These are phyloP conservation scores for Drosophila punjabiensis DNA, from an alignment of 1,140 invertebrate species.

Conservation along the genomic window DNA sequence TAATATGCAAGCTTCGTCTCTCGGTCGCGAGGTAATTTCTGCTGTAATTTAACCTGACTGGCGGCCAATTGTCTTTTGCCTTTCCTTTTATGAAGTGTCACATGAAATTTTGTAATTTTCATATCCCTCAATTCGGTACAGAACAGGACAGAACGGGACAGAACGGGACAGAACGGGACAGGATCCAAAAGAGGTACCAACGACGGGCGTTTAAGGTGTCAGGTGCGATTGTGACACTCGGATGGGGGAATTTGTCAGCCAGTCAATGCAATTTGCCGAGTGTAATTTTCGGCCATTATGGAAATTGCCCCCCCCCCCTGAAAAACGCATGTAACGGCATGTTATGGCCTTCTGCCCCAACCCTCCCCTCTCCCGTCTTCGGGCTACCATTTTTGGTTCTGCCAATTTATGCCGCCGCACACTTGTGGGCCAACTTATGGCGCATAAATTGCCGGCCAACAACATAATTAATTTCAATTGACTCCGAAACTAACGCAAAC, in stretches of 20 bases:
- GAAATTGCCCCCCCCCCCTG: constrained; percentile 63
- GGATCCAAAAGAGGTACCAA: background rate
- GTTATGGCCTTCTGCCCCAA: background rate
- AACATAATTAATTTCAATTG: constrained; percentile 82
- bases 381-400: background rate
- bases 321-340: constrained; percentile 14
- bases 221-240: constrained; percentile 36
- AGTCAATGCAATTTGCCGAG: constrained; percentile 48
- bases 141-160: too few species aligned
- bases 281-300: constrained; percentile 71
- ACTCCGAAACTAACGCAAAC: constrained; percentile 49
- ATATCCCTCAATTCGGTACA: constrained; percentile 44
- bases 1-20: constrained; percentile 29
- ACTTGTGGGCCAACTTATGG: constrained; percentile 76
- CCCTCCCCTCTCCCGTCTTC: background rate
- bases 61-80: constrained; percentile 27
- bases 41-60: constrained; percentile 45
- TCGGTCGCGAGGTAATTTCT: constrained; percentile 11
- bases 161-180: background rate
- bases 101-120: constrained; percentile 82
- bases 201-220: constrained; percentile 74
- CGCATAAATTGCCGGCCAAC: constrained; percentile 66
- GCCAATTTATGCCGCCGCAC: constrained; percentile 72
- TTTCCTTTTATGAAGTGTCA: constrained; percentile 64
- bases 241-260: constrained; percentile 52